phyloP scores from a whole-genome alignment of 2,113 vertebrate species.

The Isichthys henryi region DNA sequence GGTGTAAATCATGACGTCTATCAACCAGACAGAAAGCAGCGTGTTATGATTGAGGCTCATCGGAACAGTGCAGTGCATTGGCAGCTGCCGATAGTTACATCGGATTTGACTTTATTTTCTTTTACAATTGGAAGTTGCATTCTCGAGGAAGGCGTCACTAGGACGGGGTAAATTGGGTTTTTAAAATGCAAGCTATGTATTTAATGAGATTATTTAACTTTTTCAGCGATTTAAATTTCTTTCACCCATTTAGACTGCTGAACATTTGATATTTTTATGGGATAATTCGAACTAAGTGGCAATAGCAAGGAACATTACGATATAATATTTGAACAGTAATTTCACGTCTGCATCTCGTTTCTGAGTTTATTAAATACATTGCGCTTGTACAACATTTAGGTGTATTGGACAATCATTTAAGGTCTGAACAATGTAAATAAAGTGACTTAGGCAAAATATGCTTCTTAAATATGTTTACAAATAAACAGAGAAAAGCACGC shows the following conservation, averaged over 20 bases:
- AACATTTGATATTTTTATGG: too few species aligned
- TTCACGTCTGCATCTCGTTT: neutral
- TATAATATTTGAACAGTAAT: neutral
- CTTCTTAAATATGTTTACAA: neutral
- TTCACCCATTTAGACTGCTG: neutral
- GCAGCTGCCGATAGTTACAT: neutral
- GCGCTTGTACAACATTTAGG: neutral
- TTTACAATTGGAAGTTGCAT: neutral
- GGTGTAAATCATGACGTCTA: neutral
- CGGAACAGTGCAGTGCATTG: neutral
- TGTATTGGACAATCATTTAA: neutral
- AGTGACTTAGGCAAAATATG: neutral
- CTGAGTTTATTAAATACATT: neutral
- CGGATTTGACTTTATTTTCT: neutral
- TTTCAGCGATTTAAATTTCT: neutral
- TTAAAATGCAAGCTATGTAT: neutral
- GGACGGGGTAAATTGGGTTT: neutral
- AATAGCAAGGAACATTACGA: neutral
- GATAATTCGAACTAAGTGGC: neutral
- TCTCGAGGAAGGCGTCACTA: neutral
- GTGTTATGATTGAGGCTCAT: neutral
- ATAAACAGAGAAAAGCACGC: neutral
- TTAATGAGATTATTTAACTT: neutral
- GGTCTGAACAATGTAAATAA: neutral
- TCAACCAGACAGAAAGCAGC: neutral